A percentile compares a stretch with the other conserved stretches of the same genome.
These are phyloP conservation scores for Amyelois transitella DNA, from an alignment of 1,140 invertebrate genomes.

Conservation along the genomic window DNA sequence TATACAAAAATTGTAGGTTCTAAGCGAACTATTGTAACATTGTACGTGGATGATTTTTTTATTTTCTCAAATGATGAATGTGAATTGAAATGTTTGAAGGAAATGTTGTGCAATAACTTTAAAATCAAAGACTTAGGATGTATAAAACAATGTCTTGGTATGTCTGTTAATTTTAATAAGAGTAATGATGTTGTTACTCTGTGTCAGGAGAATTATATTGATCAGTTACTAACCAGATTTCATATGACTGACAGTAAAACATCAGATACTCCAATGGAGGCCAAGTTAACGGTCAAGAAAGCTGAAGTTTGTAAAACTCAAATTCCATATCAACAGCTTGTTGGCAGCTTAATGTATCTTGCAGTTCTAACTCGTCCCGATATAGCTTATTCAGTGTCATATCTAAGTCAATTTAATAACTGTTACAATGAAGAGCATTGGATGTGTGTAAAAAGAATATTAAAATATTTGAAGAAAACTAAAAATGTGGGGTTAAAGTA, in stretches of 20 bases:
- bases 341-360: slow-evolving; percentile 2
- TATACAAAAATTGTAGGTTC: no score
- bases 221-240: not conserved
- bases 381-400: slow-evolving; percentile 1
- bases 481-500: not conserved
- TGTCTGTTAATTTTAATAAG: not conserved
- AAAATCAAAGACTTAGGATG: no score
- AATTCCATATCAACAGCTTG: not conserved
- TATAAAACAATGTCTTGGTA: not conserved
- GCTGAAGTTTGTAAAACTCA: not conserved
- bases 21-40: no score
- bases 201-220: not conserved
- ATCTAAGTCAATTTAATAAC: slow-evolving; percentile 9
- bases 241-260: not conserved
- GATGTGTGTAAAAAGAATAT: slow-evolving; percentile 1
- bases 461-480: slow-evolving; percentile 7
- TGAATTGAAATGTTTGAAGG: no score
- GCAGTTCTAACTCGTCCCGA: slow-evolving; percentile 5
- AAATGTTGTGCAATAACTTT: no score
- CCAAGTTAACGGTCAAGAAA: not conserved
- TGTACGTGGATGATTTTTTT: no score
- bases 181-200: not conserved
- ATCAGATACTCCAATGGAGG: not conserved
- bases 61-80: no score
- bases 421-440: slow-evolving; percentile 9